Evolutionary conservation across 92 coral and sea anemone species (phyloP), one percentile per base, ranked within the genome.

Genomic region (Diadumene lineata): DNA sequence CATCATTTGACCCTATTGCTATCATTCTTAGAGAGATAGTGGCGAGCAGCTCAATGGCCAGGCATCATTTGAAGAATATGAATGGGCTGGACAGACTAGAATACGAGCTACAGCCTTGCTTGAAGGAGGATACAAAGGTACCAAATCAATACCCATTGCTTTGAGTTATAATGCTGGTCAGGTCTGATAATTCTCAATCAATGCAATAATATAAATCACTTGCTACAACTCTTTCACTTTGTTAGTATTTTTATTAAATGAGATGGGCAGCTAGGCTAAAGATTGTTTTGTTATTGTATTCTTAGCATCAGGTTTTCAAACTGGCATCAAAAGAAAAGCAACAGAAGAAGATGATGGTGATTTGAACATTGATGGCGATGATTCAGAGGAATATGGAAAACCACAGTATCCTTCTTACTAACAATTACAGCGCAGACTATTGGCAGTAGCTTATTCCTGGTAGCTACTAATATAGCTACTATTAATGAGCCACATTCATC

Each of bases 81-180:
- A 91, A 43, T 91, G 97, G 97, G 97, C 97, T 15, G 97, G 97
- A 34, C 97, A 91, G 75, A 91, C 90, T 0, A 91, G 97, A 82
- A 91, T 91, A 81, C 78, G 97, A 38, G 97, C 97, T 1, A 81
- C 97, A 33, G 74, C 93, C 68, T 64, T 88, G 29, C 74, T 91
- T 66, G 97, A 91, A 32, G 97, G 97, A 28, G 97, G 97, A 30
- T 90, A 75, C 62, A 81, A 81, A 87, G 96, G 96, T 90, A 68
- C 2, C 57, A 29, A 23, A n/a, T n/a, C n/a, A n/a, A n/a, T n/a
- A n/a, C n/a, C n/a, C n/a, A n/a, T n/a, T n/a, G n/a, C n/a, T n/a
- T n/a, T n/a, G n/a, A n/a, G n/a, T n/a, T n/a, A n/a, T n/a, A n/a
- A n/a, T n/a, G n/a, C n/a, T n/a, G n/a, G n/a, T n/a, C n/a, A n/a